Conservation (phyloP, 2,797 vertebrate species). For the Florisuga fusca region DNA sequence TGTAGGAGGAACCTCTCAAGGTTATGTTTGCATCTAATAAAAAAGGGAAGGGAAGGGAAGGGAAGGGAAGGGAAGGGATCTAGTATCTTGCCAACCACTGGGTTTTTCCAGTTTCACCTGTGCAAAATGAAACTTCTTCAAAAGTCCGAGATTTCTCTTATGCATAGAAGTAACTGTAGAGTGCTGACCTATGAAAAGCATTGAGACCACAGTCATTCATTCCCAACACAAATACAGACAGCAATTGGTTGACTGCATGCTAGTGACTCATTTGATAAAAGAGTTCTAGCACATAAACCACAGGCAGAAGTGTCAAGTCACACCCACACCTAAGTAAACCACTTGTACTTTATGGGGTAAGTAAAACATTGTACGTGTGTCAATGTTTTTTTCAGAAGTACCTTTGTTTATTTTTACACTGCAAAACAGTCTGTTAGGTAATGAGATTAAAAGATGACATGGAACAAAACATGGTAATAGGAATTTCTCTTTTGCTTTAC, state of each 20-base stretch:
- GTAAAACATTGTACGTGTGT: background rate
- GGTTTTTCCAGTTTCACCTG: conserved; percentile 1
- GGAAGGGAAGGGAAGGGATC: background rate
- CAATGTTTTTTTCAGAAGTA: background rate
- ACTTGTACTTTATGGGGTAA: background rate
- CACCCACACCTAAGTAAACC: conserved; percentile 48
- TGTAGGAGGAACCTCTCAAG: background rate
- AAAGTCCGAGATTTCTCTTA: conserved; percentile 33
- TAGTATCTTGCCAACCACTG: background rate
- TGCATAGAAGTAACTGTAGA: conserved; percentile 1
- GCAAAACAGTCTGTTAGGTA: background rate
- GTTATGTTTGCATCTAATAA: background rate
- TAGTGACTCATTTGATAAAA: conserved; percentile 30
- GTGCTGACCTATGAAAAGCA: conserved; percentile 46
- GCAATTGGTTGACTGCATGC: background rate
- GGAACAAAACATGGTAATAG: background rate
- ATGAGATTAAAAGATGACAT: background rate
- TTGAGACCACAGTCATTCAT: conserved; percentile 58
- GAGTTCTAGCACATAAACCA: conserved; percentile 76
- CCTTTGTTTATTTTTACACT: background rate
- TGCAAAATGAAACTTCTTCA: conserved; percentile 29
- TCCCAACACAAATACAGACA: background rate
- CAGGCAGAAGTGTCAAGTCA: conserved; percentile 74
- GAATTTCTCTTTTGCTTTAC: background rate
- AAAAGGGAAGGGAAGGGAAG: background rate